Percentiles rank a stretch among this genome's conserved stretches.
Evolutionary conservation across 2,113 vertebrate species (phyloP).

Genomic region (Coreoperca whiteheadi): DNA sequence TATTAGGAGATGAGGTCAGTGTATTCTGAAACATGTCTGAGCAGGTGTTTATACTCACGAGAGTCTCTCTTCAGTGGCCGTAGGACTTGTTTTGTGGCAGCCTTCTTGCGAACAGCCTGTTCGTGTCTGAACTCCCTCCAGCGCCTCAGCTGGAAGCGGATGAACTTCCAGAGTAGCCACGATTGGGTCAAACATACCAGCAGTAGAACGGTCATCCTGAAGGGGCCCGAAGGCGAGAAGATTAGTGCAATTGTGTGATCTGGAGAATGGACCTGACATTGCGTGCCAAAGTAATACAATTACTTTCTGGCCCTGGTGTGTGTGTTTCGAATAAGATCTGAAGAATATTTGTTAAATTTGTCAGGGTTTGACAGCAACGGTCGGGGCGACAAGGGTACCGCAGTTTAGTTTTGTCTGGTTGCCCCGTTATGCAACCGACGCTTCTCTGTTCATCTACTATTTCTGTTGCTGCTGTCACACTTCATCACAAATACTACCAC

Average conservation of each 20-base stretch:
- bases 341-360: background rate
- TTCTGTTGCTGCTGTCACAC: background rate
- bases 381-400: too few relatives aligned
- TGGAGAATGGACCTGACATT: slow-evolving; percentile 8
- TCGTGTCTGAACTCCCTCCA: slow-evolving; percentile 93
- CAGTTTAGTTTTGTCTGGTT: background rate
- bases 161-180: slow-evolving; percentile 98
- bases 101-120: slow-evolving; percentile 89
- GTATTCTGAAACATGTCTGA: background rate
- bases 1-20: background rate
- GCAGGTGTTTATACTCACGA: slow-evolving; percentile 80
- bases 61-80: slow-evolving; percentile 90
- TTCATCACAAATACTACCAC: background rate
- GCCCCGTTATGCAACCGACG: too few relatives aligned
- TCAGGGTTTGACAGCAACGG: background rate
- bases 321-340: background rate
- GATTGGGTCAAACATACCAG: slow-evolving; percentile 94
- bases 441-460: background rate
- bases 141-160: slow-evolving; percentile 96
- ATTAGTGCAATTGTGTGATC: slow-evolving; percentile 25
- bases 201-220: slow-evolving; percentile 91
- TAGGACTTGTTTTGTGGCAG: slow-evolving; percentile 82
- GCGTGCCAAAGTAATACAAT: background rate
- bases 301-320: background rate
- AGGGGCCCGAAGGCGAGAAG: slow-evolving; percentile 7